These are phyloP conservation scores for Styela clava DNA, from an alignment of 23 tunicate species.

Conservation along the genomic window DNA sequence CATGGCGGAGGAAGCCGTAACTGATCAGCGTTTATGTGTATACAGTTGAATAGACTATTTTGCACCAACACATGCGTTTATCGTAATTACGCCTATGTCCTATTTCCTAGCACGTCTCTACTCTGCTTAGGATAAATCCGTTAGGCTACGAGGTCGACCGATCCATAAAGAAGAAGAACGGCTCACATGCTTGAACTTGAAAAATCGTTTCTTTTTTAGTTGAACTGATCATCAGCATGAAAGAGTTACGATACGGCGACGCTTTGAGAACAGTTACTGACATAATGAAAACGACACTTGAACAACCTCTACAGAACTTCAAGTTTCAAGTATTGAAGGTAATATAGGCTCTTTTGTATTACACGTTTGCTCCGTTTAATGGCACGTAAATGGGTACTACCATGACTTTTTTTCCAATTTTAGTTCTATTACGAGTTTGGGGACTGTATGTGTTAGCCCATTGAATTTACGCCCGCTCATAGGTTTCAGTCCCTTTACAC, in stretches of 20 bases:
- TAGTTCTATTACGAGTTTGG: too few relatives aligned
- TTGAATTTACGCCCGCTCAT: too few relatives aligned
- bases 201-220: too few relatives aligned
- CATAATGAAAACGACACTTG: background rate
- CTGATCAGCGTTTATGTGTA: too few relatives aligned
- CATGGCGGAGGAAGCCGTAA: too few relatives aligned
- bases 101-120: background rate
- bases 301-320: background rate
- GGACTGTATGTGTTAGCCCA: too few relatives aligned
- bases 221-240: constrained; percentile 14
- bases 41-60: background rate
- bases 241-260: background rate
- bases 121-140: background rate
- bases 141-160: too few relatives aligned
- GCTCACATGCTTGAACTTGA: too few relatives aligned
- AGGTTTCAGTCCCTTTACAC: too few relatives aligned
- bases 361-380: background rate
- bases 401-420: too few relatives aligned
- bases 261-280: background rate
- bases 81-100: background rate
- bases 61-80: background rate
- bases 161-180: too few relatives aligned
- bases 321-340: background rate
- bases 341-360: background rate
- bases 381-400: too few relatives aligned